These are phyloP conservation scores for Benitochromis conjunctus DNA, from an alignment of 2,113 vertebrate species.

Conservation along the genomic window DNA sequence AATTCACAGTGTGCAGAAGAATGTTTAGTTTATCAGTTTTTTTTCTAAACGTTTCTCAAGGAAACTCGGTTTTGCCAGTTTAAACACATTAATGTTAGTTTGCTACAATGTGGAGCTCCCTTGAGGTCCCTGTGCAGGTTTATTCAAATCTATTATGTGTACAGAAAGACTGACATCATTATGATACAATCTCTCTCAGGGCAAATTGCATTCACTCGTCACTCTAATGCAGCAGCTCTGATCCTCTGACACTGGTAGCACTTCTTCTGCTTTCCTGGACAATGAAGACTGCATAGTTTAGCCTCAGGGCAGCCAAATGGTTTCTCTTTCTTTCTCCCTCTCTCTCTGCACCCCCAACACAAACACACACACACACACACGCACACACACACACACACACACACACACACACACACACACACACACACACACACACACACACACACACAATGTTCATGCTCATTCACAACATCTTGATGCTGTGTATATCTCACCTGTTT, in stretches of 20 bases:
- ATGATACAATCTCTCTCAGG: constrained; percentile 47
- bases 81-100: constrained; percentile 66
- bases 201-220: constrained; percentile 67
- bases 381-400: constrained; percentile 1
- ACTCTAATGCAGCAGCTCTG: constrained; percentile 46
- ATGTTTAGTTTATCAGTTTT: constrained; percentile 52
- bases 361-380: neutral
- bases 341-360: neutral
- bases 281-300: constrained; percentile 37
- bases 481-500: constrained; percentile 38
- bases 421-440: neutral
- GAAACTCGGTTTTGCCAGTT: constrained; percentile 57
- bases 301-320: constrained; percentile 46
- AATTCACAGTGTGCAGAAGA: constrained; percentile 2
- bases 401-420: neutral
- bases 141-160: constrained; percentile 41
- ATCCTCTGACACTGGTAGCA: constrained; percentile 58
- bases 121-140: constrained; percentile 38
- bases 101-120: constrained; percentile 20
- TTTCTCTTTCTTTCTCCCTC: constrained; percentile 46
- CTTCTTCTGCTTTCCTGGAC: constrained; percentile 45
- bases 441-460: constrained; percentile 47
- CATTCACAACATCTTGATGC: constrained; percentile 45
- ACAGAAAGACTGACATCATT: constrained; percentile 56
- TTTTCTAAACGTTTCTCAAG: constrained; percentile 30